These are phyloP conservation scores for Anthopleura xanthogrammica DNA, from an alignment of 92 coral and sea anemone genomes.

Conservation along the genomic window DNA sequence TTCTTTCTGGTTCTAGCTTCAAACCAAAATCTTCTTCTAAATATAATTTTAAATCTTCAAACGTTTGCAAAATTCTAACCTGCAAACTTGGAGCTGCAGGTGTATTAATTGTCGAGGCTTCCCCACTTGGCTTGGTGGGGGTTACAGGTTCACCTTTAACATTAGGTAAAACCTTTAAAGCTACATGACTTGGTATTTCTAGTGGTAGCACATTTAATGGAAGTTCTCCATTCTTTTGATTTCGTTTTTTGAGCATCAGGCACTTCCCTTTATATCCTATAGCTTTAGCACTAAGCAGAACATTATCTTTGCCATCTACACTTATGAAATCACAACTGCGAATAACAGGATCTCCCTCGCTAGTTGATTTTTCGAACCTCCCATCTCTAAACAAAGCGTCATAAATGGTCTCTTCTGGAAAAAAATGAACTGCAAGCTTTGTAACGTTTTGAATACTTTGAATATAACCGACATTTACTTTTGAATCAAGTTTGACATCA, in stretches of 20 bases:
- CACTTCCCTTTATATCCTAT: background rate
- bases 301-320: background rate
- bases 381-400: constrained; percentile 26
- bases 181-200: background rate
- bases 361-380: background rate
- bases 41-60: background rate
- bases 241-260: background rate
- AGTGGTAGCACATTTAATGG: background rate
- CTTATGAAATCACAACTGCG: background rate
- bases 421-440: constrained; percentile 5
- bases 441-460: background rate
- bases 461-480: background rate
- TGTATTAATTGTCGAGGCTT: background rate
- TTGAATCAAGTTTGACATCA: background rate
- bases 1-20: background rate
- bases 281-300: background rate
- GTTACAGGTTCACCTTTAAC: background rate
- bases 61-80: background rate
- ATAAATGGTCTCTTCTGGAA: constrained; percentile 7
- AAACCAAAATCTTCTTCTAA: background rate
- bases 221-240: background rate
- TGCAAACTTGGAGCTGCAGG: background rate
- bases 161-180: background rate
- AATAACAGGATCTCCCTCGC: background rate
- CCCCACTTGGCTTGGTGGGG: background rate